Conservation (phyloP, 1,140 invertebrate genomes). For the Belonocnema kinseyi region DNA sequence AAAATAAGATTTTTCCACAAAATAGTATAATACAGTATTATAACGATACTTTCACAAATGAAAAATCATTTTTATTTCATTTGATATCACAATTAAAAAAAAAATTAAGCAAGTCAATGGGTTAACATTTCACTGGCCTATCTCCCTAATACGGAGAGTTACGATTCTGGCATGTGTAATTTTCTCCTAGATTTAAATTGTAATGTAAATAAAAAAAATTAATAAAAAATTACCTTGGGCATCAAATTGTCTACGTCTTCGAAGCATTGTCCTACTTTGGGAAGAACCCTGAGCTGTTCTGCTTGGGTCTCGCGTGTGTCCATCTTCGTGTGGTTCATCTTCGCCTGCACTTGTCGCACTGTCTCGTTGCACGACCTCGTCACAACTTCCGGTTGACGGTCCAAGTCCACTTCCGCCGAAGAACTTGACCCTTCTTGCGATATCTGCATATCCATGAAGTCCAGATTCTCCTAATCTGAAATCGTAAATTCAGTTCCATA, state of each 20-base stretch:
- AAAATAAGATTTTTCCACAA: too few species aligned
- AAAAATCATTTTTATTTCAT: too few species aligned
- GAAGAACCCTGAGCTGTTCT: conserved; percentile 58
- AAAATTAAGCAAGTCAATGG: too few species aligned
- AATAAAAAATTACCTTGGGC: conserved; percentile 65
- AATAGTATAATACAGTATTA: too few species aligned
- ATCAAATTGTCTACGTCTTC: conserved; percentile 71
- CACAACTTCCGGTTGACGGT: conserved; percentile 60
- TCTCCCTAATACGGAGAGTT: too few species aligned
- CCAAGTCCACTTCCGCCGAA: conserved; percentile 62
- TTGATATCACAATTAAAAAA: too few species aligned
- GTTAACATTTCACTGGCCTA: too few species aligned
- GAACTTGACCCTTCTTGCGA: conserved; percentile 68
- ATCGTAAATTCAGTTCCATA: conserved; percentile 32
- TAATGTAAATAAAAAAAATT: background rate
- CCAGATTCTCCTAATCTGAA: conserved; percentile 69
- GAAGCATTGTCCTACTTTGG: conserved; percentile 68
- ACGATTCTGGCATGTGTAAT: too few species aligned
- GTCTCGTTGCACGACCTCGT: conserved; percentile 70
- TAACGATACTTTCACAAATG: too few species aligned
- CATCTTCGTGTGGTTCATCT: conserved; percentile 67
- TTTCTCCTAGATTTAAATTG: background rate
- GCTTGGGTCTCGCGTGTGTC: conserved; percentile 51
- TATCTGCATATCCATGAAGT: conserved; percentile 66
- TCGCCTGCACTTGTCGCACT: conserved; percentile 73